Base-by-base conservation (phyloP, 2,888 invertebrate genomes). In the Auanema freiburgensis region DNA sequence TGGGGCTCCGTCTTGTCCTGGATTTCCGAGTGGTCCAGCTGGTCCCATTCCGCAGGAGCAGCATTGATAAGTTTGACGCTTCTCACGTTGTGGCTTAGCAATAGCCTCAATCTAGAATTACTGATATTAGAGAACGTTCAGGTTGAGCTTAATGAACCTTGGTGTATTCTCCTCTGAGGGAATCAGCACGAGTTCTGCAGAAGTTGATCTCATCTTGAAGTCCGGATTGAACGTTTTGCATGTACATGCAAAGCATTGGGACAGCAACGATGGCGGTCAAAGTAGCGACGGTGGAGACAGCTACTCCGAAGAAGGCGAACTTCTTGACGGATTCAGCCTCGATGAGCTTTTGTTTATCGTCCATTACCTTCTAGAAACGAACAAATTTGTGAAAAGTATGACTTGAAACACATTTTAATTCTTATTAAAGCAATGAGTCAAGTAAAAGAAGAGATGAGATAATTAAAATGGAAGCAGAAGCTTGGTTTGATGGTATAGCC, bases 261-360 rank as follows among this genome's bases (percentile, higher is more conserved):
- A 73, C 73, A 6, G 73, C 73, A 14, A 73, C 69, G 57, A 71
- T 73, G 14, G 71, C 73, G 16, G 73, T 73, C 63, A 73, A 55
- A 23, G 71, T 73, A 61, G 71, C 71, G 57, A 73, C 63, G n/a
- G 71, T 73, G 46, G 72, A 72, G 56, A 72, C 72, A 41, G 67
- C 72, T 21, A 70, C 72, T 56, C 80, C 82, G 68, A 77, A 76
- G 71, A 83, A 81, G 68, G 83, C 83, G 65, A 81, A 69, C 63
- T 72, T 74, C 68, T 79, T 77, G 55, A 79, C 71, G 52, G 70
- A 66, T 53, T 80, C 78, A 44, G 80, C 81, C 71, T 82, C 81
- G 33, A 69, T 54, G 21, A 74, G 59, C 60, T 74, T 76, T 50
- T 65, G 67, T 63, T 77, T 78, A 46, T 73, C 66, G 63, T 77